Evolutionary conservation across 2,888 invertebrate species (phyloP).

Genomic region (Mylabris sibirica): DNA sequence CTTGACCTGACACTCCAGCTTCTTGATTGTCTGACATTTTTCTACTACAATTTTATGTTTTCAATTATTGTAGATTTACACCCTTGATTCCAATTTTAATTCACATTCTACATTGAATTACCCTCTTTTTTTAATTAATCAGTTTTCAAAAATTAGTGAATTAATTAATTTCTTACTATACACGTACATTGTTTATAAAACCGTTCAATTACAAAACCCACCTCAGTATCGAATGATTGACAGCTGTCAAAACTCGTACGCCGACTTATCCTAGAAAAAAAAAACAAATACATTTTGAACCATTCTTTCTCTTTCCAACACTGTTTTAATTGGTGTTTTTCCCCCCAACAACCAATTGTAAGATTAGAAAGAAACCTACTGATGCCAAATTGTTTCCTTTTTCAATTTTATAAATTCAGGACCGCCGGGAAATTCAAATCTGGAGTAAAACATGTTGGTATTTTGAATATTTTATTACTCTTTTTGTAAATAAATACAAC

Average conservation of each 20-base stretch:
- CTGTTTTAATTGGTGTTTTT: too few species aligned
- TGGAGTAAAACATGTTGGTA: not conserved
- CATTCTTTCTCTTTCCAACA: too few species aligned
- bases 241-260: not conserved
- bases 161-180: not conserved
- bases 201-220: not conserved
- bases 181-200: not conserved
- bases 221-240: not conserved
- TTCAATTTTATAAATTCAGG: too few species aligned
- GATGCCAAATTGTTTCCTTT: too few species aligned
- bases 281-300: too few species aligned
- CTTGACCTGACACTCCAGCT: not conserved
- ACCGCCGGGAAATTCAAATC: not conserved
- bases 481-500: slow-evolving; percentile 37
- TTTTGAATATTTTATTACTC: slow-evolving; percentile 18
- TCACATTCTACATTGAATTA: not conserved
- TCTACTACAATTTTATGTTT: not conserved
- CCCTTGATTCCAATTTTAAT: not conserved
- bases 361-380: too few species aligned
- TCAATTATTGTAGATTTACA: not conserved
- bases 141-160: not conserved
- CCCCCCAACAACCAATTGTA: too few species aligned
- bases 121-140: not conserved
- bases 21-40: slow-evolving; percentile 10
- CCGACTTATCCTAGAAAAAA: too few species aligned